Evolutionary conservation across 2,888 invertebrate genomes (phyloP).

Genomic region (Zygogramma bicolorata): DNA sequence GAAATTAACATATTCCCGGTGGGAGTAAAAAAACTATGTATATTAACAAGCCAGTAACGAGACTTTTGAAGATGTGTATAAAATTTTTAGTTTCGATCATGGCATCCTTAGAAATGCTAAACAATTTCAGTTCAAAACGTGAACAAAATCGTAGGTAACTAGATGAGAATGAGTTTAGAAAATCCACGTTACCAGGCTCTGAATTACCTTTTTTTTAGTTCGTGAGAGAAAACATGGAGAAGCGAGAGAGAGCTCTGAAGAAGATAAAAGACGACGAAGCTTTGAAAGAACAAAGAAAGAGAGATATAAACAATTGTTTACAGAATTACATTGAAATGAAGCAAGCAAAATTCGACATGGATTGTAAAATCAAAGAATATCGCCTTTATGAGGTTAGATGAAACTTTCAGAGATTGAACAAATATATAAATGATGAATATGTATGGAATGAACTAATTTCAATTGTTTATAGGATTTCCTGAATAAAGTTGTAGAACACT

Average conservation of each 20-base stretch:
- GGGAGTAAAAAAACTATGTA: no score
- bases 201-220: constrained; percentile 64
- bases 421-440: not conserved
- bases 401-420: not conserved
- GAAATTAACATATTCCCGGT: no score
- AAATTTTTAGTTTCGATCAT: no score
- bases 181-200: not conserved
- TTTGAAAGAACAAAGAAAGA: constrained; percentile 68
- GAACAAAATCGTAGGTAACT: no score
- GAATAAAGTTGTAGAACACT: constrained; percentile 70
- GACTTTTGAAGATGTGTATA: no score
- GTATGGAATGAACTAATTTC: not conserved
- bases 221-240: constrained; percentile 75
- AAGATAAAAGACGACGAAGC: constrained; percentile 72
- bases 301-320: constrained; percentile 58
- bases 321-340: constrained; percentile 30
- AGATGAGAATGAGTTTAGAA: no score
- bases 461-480: constrained; percentile 69
- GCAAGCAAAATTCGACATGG: constrained; percentile 61
- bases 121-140: no score
- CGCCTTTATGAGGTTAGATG: constrained; percentile 70
- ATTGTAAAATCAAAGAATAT: constrained; percentile 71
- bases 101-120: no score
- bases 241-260: constrained; percentile 72
- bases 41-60: no score